A percentile compares a stretch with the other conserved stretches of the same genome.
These are phyloP conservation scores for Bombus waltoni DNA, from an alignment of 1,140 invertebrate genomes.

Conservation along the genomic window DNA sequence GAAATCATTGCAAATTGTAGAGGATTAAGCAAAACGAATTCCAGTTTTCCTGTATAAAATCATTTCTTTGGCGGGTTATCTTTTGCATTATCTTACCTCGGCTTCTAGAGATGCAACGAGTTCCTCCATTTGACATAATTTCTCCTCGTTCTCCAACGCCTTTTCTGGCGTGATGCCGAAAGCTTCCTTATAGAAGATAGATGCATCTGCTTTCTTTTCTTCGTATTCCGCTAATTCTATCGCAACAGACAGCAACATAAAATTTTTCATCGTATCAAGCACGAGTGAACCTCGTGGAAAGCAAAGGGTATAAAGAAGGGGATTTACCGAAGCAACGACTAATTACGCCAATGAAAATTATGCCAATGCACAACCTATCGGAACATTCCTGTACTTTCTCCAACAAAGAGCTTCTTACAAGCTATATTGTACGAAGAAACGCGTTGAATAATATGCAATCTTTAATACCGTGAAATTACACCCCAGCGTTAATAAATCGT, in stretches of 20 bases:
- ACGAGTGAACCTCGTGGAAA: background rate
- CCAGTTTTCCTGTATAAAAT: background rate
- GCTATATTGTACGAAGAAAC: no score
- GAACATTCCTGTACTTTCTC: no score
- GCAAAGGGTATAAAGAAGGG: background rate
- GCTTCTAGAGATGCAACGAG: constrained; percentile 76
- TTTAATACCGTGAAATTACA: no score
- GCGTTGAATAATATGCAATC: no score
- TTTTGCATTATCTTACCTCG: constrained; percentile 69
- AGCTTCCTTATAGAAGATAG: constrained; percentile 74
- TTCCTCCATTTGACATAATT: constrained; percentile 78
- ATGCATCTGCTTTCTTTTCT: constrained; percentile 68
- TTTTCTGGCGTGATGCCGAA: constrained; percentile 78
- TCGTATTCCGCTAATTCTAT: constrained; percentile 76
- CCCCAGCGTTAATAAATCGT: no score
- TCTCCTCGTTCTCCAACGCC: constrained; percentile 77
- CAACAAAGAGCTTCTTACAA: no score
- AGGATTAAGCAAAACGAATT: background rate
- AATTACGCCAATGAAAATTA: background rate
- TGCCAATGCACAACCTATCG: background rate
- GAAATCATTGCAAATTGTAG: no score
- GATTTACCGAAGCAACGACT: background rate
- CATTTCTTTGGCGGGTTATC: background rate
- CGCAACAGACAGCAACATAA: constrained; percentile 42
- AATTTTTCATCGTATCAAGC: constrained; percentile 3